Percentiles rank a stretch among this genome's conserved stretches.
phyloP scores from a whole-genome alignment of 2,797 vertebrate genomes.

The Crocodylus rhombifer region DNA sequence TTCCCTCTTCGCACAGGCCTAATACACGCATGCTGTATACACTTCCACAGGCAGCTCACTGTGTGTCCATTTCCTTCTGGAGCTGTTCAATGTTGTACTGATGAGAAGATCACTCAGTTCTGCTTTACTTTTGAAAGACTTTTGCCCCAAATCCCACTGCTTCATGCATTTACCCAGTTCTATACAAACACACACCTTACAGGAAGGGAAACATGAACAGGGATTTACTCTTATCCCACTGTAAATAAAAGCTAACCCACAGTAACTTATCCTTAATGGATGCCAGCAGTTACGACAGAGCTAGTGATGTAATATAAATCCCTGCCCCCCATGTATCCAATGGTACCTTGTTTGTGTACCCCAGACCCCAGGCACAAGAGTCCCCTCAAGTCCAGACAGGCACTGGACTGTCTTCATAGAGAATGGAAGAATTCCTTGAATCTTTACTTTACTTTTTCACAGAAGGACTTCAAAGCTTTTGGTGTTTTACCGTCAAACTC shows the following conservation, averaged over 20 bases:
- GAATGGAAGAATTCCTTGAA: neutral
- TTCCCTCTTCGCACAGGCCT: too few species aligned
- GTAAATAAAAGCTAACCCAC: too few species aligned
- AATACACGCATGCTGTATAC: neutral
- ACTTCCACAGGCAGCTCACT: rapidly evolving
- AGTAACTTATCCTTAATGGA: too few species aligned
- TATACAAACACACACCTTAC: too few species aligned
- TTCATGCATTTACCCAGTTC: neutral
- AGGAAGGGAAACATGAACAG: too few species aligned
- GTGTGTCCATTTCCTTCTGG: neutral
- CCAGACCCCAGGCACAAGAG: neutral
- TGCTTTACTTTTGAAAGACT: neutral
- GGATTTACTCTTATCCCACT: too few species aligned
- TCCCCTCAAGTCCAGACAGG: neutral
- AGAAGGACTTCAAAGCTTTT: neutral
- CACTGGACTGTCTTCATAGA: neutral
- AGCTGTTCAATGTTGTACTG: neutral
- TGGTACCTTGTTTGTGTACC: too few species aligned
- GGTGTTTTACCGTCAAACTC: neutral
- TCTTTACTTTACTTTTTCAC: neutral
- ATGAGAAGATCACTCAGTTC: neutral
- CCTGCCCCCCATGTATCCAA: too few species aligned
- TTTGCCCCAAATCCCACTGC: neutral
- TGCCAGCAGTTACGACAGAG: too few species aligned
- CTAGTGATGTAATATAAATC: too few species aligned